Evolutionary conservation across 2,888 invertebrate species (phyloP), one percentile per base, ranked within the genome.

Genomic region (Tholera decimalis): DNA sequence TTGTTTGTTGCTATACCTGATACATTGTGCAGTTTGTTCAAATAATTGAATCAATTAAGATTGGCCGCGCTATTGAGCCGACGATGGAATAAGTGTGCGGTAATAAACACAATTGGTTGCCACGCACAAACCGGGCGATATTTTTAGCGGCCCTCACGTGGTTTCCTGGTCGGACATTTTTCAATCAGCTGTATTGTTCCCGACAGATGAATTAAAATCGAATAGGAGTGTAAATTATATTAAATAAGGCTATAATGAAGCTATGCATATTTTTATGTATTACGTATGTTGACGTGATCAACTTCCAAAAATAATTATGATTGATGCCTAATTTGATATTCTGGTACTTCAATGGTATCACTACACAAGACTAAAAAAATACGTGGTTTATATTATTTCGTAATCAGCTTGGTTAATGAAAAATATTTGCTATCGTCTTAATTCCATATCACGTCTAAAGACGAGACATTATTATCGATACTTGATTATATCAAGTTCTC

Each of bases 61-160:
- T 55, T 49, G 54, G 41, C 49, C 24, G 39, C 50, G 15, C 24
- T 68, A 69, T 41, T 15, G 46, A 47, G 46, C 55, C 55, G 9
- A 57, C 46, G 28, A 50, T 63, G 65, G 55, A 68, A 70, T 68
- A 63, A 58, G 50, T 46, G 37, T 64, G 46, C 50, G 57, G 66
- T 78, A 77, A 81, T 79, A 77, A 78, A 80, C 64, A 77, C 77
- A 71, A 79, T 83, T 60, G 57, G 57, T 66, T 63, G 57, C 55
- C 41, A 59, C 57, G 55, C 43, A 60, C 62, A 57, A 65, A 44
- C 59, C 30, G 22, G 26, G 22, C 68, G 33, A 28, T 35, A 46
- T 73, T 74, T 72, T 73, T 53, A 0, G 41, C 37, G 53, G 30
- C 33, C 15, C 41, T 60, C 39, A 26, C 33, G 56, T 37, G 51